Conservation (phyloP, 2,797 vertebrate genomes). For the Sebastes trivittatus region DNA sequence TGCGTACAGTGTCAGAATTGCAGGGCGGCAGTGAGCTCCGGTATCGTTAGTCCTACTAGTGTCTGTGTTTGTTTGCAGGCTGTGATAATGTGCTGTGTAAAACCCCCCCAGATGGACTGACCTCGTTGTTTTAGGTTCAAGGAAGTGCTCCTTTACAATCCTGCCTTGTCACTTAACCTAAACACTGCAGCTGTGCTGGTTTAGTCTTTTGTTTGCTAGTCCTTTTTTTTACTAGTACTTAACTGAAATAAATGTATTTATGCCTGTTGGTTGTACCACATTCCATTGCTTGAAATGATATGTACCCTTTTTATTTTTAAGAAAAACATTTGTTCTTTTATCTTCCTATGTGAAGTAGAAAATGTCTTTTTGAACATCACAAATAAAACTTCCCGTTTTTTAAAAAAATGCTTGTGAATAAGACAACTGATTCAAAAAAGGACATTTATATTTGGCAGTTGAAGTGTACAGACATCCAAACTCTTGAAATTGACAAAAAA, state of each 20-base stretch:
- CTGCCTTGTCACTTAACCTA: conserved; percentile 78
- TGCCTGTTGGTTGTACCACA: conserved; percentile 82
- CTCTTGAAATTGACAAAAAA: conserved; percentile 45
- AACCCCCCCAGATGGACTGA: conserved; percentile 84
- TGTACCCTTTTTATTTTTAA: conserved; percentile 66
- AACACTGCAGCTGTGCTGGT: conserved; percentile 93
- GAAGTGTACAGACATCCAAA: conserved; percentile 62
- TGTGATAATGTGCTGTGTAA: conserved; percentile 87
- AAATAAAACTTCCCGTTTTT: conserved; percentile 80
- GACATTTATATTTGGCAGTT: conserved; percentile 70
- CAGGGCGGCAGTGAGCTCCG: conserved; percentile 68
- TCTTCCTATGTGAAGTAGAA: conserved; percentile 77
- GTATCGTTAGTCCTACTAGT: conserved; percentile 86
- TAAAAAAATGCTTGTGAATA: conserved; percentile 16
- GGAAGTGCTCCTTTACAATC: conserved; percentile 85
- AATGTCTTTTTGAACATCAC: conserved; percentile 71
- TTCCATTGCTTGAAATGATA: conserved; percentile 80
- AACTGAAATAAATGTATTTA: conserved; percentile 89
- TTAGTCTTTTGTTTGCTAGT: conserved; percentile 62
- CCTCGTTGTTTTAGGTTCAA: conserved; percentile 84
- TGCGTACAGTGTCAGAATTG: conserved; percentile 3
- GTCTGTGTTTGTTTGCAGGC: conserved; percentile 87
- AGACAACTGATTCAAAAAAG: conserved; percentile 50
- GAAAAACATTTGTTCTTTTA: conserved; percentile 66
- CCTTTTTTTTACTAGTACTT: conserved; percentile 89